phyloP scores from a whole-genome alignment of 2,888 invertebrate genomes.

The Leptopilina myrica region DNA sequence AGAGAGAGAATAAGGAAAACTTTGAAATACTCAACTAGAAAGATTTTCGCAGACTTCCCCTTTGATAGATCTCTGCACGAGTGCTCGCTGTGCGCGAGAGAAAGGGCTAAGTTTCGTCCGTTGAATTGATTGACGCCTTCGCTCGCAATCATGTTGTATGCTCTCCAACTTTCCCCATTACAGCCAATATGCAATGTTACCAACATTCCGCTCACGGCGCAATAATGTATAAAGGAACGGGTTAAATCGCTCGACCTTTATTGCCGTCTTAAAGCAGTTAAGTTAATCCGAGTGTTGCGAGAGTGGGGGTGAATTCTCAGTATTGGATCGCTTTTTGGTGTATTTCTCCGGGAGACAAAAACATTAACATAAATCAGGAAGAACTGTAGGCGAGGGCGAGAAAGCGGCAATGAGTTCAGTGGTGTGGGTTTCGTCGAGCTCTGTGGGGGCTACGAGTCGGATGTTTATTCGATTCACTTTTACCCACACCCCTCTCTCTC shows the following conservation, averaged over 20 bases:
- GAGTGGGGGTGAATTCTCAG: slow-evolving; percentile 55
- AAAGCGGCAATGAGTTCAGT: slow-evolving; percentile 61
- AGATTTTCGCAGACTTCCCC: slow-evolving; percentile 40
- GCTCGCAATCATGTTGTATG: slow-evolving; percentile 62
- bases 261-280: slow-evolving; percentile 75
- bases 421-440: slow-evolving; percentile 41
- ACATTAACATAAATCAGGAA: slow-evolving; percentile 76
- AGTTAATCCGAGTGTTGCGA: slow-evolving; percentile 72
- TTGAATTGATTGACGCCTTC: slow-evolving; percentile 71
- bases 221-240: slow-evolving; percentile 66
- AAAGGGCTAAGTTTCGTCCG: slow-evolving; percentile 55
- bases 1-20: slow-evolving; percentile 42
- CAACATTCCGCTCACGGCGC: slow-evolving; percentile 54
- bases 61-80: slow-evolving; percentile 15
- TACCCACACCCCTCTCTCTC: slow-evolving; percentile 49
- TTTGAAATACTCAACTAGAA: slow-evolving; percentile 47
- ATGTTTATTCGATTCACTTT: slow-evolving; percentile 75
- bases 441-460: slow-evolving; percentile 50
- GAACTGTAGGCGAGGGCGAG: slow-evolving; percentile 62
- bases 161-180: slow-evolving; percentile 73
- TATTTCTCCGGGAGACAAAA: slow-evolving; percentile 75
- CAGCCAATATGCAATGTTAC: slow-evolving; percentile 66
- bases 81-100: slow-evolving; percentile 2
- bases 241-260: slow-evolving; percentile 75
- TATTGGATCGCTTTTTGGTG: slow-evolving; percentile 73